These are phyloP conservation scores for Eidolon helvum DNA, from an alignment of 2,113 vertebrate genomes.

Conservation along the genomic window DNA sequence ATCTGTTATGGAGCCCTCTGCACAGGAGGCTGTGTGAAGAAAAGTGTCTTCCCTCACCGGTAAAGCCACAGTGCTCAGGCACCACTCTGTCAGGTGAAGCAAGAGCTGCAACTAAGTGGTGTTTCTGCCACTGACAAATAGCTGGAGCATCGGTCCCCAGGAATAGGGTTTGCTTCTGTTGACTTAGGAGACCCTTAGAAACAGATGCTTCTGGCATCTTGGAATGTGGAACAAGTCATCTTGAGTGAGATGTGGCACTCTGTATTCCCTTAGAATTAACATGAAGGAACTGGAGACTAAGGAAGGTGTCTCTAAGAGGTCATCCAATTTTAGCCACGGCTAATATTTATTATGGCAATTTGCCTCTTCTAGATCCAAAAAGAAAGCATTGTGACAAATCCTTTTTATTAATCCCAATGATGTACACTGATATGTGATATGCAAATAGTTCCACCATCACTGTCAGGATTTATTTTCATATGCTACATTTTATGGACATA, in stretches of 20 bases:
- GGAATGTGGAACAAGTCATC: neutral
- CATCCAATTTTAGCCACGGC: neutral
- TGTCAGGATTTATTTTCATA: conserved; percentile 57
- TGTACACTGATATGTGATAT: neutral
- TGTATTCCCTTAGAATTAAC: neutral
- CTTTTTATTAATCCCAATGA: neutral
- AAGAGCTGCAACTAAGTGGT: neutral
- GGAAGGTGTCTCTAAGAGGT: neutral
- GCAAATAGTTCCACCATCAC: conserved; percentile 20
- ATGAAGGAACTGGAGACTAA: neutral
- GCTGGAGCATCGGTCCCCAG: neutral
- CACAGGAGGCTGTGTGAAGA: neutral
- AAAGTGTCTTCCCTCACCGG: accelerated
- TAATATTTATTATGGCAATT: conserved; percentile 28
- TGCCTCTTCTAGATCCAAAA: neutral
- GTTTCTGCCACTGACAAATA: neutral
- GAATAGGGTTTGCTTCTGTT: neutral
- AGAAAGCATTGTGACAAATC: conserved; percentile 19
- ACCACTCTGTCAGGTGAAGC: neutral
- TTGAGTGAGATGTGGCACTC: neutral
- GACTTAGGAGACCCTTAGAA: neutral
- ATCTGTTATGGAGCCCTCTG: too few relatives aligned
- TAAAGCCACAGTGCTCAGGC: neutral
- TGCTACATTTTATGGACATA: conserved; percentile 55
- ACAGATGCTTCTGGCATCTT: neutral